phyloP scores from a whole-genome alignment of 35 echinoderm and acorn worm species.

The Lytechinus pictus region DNA sequence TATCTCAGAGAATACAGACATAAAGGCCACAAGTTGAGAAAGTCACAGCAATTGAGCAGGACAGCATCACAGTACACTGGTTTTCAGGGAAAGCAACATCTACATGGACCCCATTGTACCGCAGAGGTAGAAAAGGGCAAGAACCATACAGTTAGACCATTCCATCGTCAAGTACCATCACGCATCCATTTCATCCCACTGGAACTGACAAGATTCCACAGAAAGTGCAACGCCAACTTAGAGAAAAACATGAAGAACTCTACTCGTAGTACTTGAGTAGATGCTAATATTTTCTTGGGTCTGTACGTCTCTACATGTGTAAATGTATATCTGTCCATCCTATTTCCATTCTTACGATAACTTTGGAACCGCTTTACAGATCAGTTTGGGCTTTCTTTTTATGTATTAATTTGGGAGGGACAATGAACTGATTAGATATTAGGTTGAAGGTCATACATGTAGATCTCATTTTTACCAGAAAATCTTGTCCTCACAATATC shows the following conservation, averaged over 20 bases:
- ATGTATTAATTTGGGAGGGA: too few species aligned
- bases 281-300: too few species aligned
- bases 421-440: too few species aligned
- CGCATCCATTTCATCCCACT: background rate
- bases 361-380: too few species aligned
- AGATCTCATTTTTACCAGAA: too few species aligned
- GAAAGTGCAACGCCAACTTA: background rate
- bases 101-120: background rate
- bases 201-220: constrained; percentile 3
- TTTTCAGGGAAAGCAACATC: background rate
- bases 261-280: too few species aligned
- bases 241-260: background rate
- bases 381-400: too few species aligned
- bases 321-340: too few species aligned
- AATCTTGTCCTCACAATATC: too few species aligned
- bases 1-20: background rate
- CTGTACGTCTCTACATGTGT: too few species aligned
- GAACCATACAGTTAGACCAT: background rate
- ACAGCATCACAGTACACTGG: background rate
- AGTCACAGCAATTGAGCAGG: background rate
- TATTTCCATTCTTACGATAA: too few species aligned
- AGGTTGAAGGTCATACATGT: too few species aligned
- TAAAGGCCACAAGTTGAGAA: constrained; percentile 6
- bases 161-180: background rate
- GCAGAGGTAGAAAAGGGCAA: background rate